phyloP scores from a whole-genome alignment of 1,140 invertebrate species.

The Zaprionus tsacasi region DNA sequence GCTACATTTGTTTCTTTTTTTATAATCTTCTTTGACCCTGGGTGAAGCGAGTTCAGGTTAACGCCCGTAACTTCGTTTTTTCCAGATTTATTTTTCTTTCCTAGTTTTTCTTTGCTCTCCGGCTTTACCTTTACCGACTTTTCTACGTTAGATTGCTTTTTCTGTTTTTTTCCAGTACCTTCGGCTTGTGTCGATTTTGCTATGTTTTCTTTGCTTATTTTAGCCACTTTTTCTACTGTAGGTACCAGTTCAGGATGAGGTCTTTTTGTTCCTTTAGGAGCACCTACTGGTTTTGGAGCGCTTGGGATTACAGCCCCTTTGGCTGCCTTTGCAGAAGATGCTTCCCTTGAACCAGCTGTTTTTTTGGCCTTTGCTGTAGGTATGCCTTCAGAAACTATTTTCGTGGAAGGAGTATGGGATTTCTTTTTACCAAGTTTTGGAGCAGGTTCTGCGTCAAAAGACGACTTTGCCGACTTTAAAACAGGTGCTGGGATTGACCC shows the following conservation, averaged over 20 bases:
- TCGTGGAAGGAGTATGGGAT: not conserved
- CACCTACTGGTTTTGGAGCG: not conserved
- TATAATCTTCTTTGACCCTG: constrained; percentile 27
- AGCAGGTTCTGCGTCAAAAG: not conserved
- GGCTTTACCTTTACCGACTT: not conserved
- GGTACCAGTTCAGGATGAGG: not conserved
- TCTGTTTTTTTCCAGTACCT: not conserved
- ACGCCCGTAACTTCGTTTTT: constrained; percentile 12
- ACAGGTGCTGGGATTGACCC: not conserved
- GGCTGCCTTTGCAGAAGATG: not conserved
- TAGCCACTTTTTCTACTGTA: not conserved
- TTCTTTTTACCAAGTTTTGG: constrained; percentile 25
- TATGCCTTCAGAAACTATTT: not conserved
- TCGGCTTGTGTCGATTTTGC: not conserved
- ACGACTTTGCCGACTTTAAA: not conserved
- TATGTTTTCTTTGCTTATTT: constrained; percentile 2
- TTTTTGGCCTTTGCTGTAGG: constrained; percentile 19
- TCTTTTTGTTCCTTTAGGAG: constrained; percentile 1
- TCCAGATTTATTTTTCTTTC: constrained; percentile 7
- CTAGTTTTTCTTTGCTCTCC: not conserved
- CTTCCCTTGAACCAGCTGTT: not conserved
- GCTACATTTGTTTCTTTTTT: constrained; percentile 1
- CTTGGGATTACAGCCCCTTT: constrained; percentile 1
- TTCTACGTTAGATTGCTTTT: not conserved
- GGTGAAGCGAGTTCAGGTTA: too few relatives aligned